phyloP scores from a whole-genome alignment of 1,140 invertebrate genomes.

The Campodea augens region DNA sequence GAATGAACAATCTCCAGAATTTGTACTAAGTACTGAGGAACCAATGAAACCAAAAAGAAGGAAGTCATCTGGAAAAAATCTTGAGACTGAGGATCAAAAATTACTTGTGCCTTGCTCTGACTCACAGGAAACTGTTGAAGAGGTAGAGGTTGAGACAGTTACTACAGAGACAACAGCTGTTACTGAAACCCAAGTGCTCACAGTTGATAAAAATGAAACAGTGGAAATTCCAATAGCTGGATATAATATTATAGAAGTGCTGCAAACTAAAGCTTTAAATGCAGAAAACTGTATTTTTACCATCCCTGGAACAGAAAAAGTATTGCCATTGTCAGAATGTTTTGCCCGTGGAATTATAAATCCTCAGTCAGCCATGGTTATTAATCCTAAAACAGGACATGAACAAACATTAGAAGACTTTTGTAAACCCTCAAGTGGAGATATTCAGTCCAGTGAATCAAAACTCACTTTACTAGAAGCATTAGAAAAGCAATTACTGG shows the following conservation, averaged over 20 bases:
- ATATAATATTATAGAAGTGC: constrained; percentile 57
- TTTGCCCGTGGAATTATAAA: constrained; percentile 67
- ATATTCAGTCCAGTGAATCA: constrained; percentile 35
- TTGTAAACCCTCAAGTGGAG: constrained; percentile 54
- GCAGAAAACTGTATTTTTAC: constrained; percentile 60
- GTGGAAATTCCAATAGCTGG: constrained; percentile 58
- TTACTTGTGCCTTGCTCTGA: too few relatives aligned
- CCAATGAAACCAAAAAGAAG: not conserved
- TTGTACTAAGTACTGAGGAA: not conserved
- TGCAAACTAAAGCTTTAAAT: constrained; percentile 56
- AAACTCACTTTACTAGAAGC: constrained; percentile 57
- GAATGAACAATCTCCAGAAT: not conserved
- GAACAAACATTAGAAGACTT: constrained; percentile 56
- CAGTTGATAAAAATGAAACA: not conserved
- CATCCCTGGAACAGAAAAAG: constrained; percentile 65
- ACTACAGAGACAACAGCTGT: not conserved
- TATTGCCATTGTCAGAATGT: constrained; percentile 73
- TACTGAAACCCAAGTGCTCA: not conserved
- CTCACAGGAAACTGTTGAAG: too few relatives aligned
- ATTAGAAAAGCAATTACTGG: constrained; percentile 42
- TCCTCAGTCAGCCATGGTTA: constrained; percentile 50
- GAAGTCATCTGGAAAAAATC: not conserved
- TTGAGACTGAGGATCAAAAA: not conserved
- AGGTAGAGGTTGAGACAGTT: too few relatives aligned
- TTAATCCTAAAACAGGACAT: constrained; percentile 48